Percentiles rank a stretch among this genome's conserved stretches.
These are phyloP conservation scores for Danio choprae DNA, from an alignment of 2,797 vertebrate species.

Conservation along the genomic window DNA sequence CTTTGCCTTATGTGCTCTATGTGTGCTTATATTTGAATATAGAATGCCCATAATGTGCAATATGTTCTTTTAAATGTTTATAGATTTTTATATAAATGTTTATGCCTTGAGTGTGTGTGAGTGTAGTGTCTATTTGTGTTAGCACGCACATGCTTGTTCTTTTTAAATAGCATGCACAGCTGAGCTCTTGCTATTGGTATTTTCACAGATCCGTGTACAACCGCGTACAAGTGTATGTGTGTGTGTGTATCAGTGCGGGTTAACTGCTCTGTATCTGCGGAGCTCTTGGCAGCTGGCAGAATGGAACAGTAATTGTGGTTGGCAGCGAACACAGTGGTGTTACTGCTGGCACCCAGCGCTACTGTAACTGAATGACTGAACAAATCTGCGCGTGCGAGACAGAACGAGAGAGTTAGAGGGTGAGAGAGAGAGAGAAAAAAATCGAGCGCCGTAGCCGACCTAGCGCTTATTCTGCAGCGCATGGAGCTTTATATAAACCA, in stretches of 20 bases:
- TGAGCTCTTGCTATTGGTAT: constrained; percentile 37
- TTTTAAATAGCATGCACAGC: constrained; percentile 31
- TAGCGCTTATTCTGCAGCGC: constrained; percentile 21
- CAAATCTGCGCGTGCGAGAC: constrained; percentile 54
- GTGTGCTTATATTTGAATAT: constrained; percentile 2
- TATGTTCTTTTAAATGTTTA: constrained; percentile 35
- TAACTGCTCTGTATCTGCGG: constrained; percentile 62
- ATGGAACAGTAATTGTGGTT: constrained; percentile 72
- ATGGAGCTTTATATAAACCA: constrained; percentile 44
- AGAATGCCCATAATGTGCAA: background rate
- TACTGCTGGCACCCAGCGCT: constrained; percentile 70
- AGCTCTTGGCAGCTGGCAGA: constrained; percentile 65
- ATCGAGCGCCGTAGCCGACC: background rate
- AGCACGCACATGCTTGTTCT: constrained; percentile 33
- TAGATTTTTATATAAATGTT: constrained; percentile 21
- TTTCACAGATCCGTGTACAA: constrained; percentile 43
- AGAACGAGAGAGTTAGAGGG: constrained; percentile 28
- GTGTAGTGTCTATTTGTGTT: constrained; percentile 34
- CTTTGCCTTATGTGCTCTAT: background rate
- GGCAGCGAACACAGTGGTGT: constrained; percentile 70
- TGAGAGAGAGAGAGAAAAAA: constrained; percentile 24
- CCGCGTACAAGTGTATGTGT: constrained; percentile 47
- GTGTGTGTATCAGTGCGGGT: constrained; percentile 57
- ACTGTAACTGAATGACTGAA: constrained; percentile 67
- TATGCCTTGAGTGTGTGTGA: background rate